Evolutionary conservation across 1,140 invertebrate genomes (phyloP), one percentile per base, ranked within the genome.

Genomic region (Drosophila kurseongensis): DNA sequence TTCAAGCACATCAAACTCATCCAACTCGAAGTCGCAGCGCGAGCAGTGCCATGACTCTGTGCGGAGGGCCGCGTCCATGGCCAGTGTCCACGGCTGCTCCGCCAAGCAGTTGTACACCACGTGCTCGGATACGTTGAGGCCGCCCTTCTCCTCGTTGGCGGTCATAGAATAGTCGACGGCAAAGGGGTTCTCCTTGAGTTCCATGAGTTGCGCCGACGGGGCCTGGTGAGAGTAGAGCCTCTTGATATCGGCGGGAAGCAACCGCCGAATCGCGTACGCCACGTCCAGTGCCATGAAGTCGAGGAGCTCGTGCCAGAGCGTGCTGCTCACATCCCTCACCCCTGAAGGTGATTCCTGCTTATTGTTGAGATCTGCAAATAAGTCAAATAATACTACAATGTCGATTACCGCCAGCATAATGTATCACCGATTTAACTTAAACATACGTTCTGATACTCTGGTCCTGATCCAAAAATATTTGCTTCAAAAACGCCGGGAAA

Each of bases 231-330:
- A 97, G 97, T 92, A 92, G 0, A 92, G 44, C 13, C 65, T 73
- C 56, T 98, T 98, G 12, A 97, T 92, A 93, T 99, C 97, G 3
- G 97, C 98, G 0, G 97, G 94, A 59, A 99, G 91, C 13, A 99
- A 93, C 45, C 98, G 93, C 79, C 96, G 96, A 2, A 98, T 93
- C 4, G 96, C 95, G 91, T 98, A 98, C n/a, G 94, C 94, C 3
- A 97, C 93, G 86, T 96, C 95, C 23, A 94, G 94, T 36, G 95
- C 94, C 93, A 98, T 96, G 81, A 96, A 98, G 54, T 95, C 94
- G 9, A 96, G 94, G 29, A 98, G 93, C 72, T 96, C 96, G 16
- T 94, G 32, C 95, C 95, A 76, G 96, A 93, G 77, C 10, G 76
- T 66, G 41, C 68, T 72, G 23, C 47, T 75, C 8, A 36, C 32